A percentile compares a stretch with the other conserved stretches of the same genome.
Evolutionary conservation across 1,140 invertebrate species (phyloP).

Genomic region (Lepidurus couesii): DNA sequence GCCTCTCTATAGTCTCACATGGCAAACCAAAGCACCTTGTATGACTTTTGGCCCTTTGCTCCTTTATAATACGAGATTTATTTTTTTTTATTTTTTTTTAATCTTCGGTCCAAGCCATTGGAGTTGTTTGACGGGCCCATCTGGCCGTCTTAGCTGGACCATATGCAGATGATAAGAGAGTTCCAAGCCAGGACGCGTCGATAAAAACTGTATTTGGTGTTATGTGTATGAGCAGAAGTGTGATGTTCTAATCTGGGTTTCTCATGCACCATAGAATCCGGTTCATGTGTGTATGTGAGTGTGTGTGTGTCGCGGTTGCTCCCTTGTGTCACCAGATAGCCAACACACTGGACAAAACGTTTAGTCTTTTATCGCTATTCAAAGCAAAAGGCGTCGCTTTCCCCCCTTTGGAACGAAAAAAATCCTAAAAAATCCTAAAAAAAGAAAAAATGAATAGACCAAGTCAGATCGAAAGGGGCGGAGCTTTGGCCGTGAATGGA

Average conservation of each 20-base stretch:
- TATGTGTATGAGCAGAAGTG: background rate
- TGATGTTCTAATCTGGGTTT: background rate
- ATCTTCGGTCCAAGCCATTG: too few relatives aligned
- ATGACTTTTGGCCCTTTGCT: too few relatives aligned
- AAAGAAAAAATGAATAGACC: background rate
- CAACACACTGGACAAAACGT: constrained; percentile 15
- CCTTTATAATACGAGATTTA: too few relatives aligned
- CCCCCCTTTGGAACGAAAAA: background rate
- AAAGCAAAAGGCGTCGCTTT: background rate
- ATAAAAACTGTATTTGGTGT: background rate
- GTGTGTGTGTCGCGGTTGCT: background rate
- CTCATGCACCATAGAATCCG: constrained; percentile 18
- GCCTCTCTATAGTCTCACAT: too few relatives aligned
- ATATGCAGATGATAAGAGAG: too few relatives aligned
- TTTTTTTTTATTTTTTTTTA: too few relatives aligned
- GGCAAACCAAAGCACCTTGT: too few relatives aligned
- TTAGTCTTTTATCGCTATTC: background rate
- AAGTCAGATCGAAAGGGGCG: constrained; percentile 1
- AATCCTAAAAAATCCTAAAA: background rate
- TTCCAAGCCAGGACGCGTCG: too few relatives aligned
- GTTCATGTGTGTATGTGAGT: background rate
- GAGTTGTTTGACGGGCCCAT: too few relatives aligned
- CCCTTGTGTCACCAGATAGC: background rate
- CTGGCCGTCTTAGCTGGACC: too few relatives aligned
- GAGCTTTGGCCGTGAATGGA: background rate